Evolutionary conservation across 2,888 invertebrate species (phyloP).

Genomic region (Cataglyphis albicans): DNA sequence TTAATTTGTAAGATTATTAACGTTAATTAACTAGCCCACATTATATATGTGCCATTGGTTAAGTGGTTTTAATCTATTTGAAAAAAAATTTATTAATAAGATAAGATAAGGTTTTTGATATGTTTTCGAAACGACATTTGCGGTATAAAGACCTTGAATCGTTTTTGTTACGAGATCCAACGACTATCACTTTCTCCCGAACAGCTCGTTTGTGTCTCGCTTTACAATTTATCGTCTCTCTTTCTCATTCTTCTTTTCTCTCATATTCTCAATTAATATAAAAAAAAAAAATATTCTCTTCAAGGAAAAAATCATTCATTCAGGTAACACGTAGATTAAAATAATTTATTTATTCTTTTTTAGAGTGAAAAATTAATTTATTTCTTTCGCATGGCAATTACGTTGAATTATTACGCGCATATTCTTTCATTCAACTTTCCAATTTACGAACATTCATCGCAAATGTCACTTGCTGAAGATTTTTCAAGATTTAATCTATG

Average conservation of each 20-base stretch:
- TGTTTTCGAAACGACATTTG: conserved; percentile 5
- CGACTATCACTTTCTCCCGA: conserved; percentile 66
- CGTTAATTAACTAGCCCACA: background rate
- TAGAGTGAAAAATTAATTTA: conserved; percentile 11
- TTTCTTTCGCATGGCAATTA: conserved; percentile 9
- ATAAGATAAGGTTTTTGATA: background rate
- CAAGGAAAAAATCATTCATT: background rate
- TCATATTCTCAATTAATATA: background rate
- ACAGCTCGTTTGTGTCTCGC: conserved; percentile 56
- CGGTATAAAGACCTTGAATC: conserved; percentile 53
- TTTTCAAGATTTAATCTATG: conserved; percentile 30
- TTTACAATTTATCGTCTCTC: conserved; percentile 48
- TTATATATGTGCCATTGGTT: background rate
- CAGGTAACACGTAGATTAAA: background rate
- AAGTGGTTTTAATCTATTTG: background rate
- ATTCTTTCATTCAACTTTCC: conserved; percentile 48
- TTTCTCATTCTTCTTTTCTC: background rate
- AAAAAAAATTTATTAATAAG: background rate
- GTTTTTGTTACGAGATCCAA: conserved; percentile 54
- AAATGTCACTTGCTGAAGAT: conserved; percentile 40
- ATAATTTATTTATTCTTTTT: conserved; percentile 6
- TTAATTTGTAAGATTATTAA: background rate
- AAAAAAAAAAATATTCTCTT: conserved; percentile 10
- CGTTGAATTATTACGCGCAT: conserved; percentile 30
- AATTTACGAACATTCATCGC: conserved; percentile 9